Evolutionary conservation across 1,140 invertebrate species (phyloP), one percentile per base, ranked within the genome.

Genomic region (Bombus vancouverensis): DNA sequence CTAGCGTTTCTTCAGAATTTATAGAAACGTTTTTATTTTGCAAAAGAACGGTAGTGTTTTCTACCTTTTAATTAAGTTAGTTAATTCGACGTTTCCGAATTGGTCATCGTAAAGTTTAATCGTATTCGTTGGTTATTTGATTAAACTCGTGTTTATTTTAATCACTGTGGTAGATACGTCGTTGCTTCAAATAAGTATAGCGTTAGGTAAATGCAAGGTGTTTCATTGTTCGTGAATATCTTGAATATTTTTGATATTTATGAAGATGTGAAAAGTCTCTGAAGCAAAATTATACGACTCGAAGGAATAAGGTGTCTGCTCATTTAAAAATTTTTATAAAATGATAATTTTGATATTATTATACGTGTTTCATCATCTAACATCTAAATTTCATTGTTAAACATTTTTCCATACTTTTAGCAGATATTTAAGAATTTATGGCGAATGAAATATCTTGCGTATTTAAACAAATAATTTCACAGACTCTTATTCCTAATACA

Each of bases 121-220:
- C 12, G 47, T 53, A 53, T n/a, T 42, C 12, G 3, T 25, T 72
- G 25, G 28, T 32, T 47, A 32, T 8, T 73, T 12, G 15, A 73
- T 44, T 32, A 44, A 44, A 15, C 6, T 42, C 25, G 39, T 9
- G 8, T n/a, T 72, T 25, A 71, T 71, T 71, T 71, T 39, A 44
- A 72, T 72, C 28, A 70, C 8, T 70, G 4, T 39, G 9, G 9
- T 70, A 37, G 37, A 70, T 28, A 39, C 5, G 22, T 70, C 34
- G 9, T 39, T 70, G 22, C 25, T 70, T 70, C 22, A 37, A 70
- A 70, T 70, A 70, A 70, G 68, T 37, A 70, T 70, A 72, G 70
- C 39, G 37, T 72, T 72, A 42, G 28, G 28, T 42, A 72, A 72
- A 72, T 72, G 28, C 42, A 72, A 72, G 25, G 13, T 72, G 39